Base-by-base conservation (phyloP, 2,797 vertebrate species). In the Phylloscopus collybita region DNA sequence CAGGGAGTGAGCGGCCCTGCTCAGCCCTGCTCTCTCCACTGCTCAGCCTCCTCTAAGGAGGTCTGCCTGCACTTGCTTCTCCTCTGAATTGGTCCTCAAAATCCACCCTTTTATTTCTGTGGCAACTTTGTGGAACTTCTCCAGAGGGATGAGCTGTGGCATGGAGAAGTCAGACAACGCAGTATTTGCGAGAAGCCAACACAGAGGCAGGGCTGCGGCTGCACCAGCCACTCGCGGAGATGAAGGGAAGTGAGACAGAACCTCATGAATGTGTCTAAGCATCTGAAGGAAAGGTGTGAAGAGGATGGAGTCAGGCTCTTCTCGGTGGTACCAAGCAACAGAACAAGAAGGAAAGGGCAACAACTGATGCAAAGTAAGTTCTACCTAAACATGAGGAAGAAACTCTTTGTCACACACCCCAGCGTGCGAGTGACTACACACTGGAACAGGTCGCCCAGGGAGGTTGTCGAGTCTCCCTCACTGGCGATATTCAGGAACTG, bases 191-290 rank as follows among this genome's bases (percentile, higher is more conserved):
- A 36, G 20, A 57, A 51, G 27, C 16, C 16, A 34, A 14, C 16
- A 17, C 8, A 8, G 16, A 20, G 25, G 21, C 84, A 6, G 16
- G 5, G 19, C 11, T 4, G 3, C 3, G 1, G 17, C 40, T 6
- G 44, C 1, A 1, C 8, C 14, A 13, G 5, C 42, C 0, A 0
- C 12, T 73, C n/a, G 56, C 0, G 1, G 44, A 57, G 18, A 38
- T 21, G 23, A n/a, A 62, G 22, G 10, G 22, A 49, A 57, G 36
- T 29, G 36, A 75, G 38, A 34, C 8, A 10, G 38, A 25, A 40
- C 10, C 17, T 30, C 17, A 44, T 5, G 36, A 16, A 12, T 50
- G 19, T 8, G 27, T 17, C 8, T 7, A 42, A 32, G 34, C 4
- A n/a, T 20, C 29, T 40, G 17, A 45, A 44, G 44, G 36, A 36